Evolutionary conservation across 2,797 vertebrate genomes (phyloP).

Genomic region (Sardinella longiceps): DNA sequence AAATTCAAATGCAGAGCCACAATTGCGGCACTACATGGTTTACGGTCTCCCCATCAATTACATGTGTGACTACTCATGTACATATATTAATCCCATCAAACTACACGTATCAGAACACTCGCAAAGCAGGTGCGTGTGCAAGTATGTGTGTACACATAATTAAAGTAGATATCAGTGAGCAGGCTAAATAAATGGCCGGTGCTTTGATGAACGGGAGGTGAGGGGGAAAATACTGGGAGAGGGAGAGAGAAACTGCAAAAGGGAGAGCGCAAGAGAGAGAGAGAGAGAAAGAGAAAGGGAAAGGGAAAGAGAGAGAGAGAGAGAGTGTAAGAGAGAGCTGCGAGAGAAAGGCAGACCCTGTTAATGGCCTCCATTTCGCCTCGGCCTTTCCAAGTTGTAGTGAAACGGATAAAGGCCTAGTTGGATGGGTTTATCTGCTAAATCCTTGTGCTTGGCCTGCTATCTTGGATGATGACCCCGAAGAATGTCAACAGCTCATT

Average conservation of each 20-base stretch:
- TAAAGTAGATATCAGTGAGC: slow-evolving; percentile 39
- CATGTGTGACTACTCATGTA: slow-evolving; percentile 26
- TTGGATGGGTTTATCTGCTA: slow-evolving; percentile 85
- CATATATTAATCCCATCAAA: slow-evolving; percentile 25
- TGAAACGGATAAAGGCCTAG: slow-evolving; percentile 84
- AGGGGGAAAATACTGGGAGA: not conserved
- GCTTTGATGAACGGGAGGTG: slow-evolving; percentile 75
- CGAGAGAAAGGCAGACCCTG: slow-evolving; percentile 58
- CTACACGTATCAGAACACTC: slow-evolving; percentile 25
- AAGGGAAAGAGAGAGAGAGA: slow-evolving; percentile 1
- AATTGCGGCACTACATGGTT: slow-evolving; percentile 5
- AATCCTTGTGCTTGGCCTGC: slow-evolving; percentile 85
- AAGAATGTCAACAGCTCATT: slow-evolving; percentile 97
- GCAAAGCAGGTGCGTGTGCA: slow-evolving; percentile 27
- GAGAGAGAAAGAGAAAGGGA: not conserved
- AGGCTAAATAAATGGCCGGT: not conserved
- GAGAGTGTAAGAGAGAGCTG: not conserved
- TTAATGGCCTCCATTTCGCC: slow-evolving; percentile 75
- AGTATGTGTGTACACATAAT: slow-evolving; percentile 30
- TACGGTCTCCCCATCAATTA: not conserved
- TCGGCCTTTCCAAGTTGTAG: slow-evolving; percentile 74
- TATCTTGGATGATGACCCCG: slow-evolving; percentile 87
- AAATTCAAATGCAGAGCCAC: slow-evolving; percentile 19
- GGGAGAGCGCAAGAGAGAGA: not conserved
- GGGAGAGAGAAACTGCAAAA: not conserved